Evolutionary conservation across 2,888 invertebrate species (phyloP), one percentile per base, ranked within the genome.

Genomic region (Trichopria drosophilae): DNA sequence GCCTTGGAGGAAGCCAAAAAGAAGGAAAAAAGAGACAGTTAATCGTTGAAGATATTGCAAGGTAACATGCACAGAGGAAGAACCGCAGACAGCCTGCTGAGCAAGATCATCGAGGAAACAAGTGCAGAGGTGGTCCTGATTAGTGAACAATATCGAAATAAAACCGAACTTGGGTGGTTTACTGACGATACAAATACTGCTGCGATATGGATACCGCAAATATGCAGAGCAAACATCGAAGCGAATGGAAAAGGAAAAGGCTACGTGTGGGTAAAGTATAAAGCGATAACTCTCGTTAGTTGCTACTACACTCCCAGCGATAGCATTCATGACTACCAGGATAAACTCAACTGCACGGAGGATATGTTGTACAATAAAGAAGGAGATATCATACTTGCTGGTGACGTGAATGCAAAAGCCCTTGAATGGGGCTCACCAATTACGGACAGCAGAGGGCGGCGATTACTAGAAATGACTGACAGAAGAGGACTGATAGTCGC

Each of bases 341-440:
- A 16, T 6, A 40, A 40, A 26, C 19, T 47, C 9, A 40, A 23
- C 10, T 22, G 22, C 47, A 29, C 40, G 16, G 36, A 45, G 28
- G 45, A 45, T 36, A 29, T 7, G 5, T 16, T 42, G 42, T 29
- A n/a, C n/a, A n/a, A n/a, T n/a, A n/a, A n/a, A n/a, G n/a, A n/a
- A n/a, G n/a, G n/a, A n/a, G n/a, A n/a, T 13, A 19, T 42, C 9
- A 20, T 42, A n/a, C 18, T 43, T 15, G 43, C 32, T 19, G 43
- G 43, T 19, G 43, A 43, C 32, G 16, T 32, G 32, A 43, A 43
- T 15, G 43, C 31, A 22, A n/a, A 24, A 31, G 43, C 43, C 15
- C 12, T 45, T 31, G 44, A 56, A 41, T 61, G 58, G 58, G 53
- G 56, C n/a, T n/a, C n/a, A n/a, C n/a, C n/a, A n/a, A n/a, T n/a